These are phyloP conservation scores for Distichodus sexfasciatus DNA, from an alignment of 2,797 vertebrate species.

Conservation along the genomic window DNA sequence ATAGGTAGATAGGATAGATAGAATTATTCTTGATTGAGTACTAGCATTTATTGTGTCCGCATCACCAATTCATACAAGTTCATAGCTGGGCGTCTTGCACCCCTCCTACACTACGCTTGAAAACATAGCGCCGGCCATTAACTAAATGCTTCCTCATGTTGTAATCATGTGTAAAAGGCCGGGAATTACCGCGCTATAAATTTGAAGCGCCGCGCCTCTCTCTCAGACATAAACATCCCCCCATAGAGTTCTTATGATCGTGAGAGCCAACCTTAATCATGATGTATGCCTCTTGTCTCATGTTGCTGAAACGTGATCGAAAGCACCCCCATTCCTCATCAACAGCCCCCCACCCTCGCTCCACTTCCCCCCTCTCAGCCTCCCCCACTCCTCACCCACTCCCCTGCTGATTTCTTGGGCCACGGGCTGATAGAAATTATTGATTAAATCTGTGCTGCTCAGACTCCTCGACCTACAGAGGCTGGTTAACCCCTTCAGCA, in stretches of 20 bases:
- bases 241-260: constrained; percentile 78
- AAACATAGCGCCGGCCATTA: constrained; percentile 62
- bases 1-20: too few species aligned
- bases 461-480: constrained; percentile 81
- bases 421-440: constrained; percentile 91
- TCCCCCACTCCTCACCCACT: constrained; percentile 56
- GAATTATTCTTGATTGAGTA: too few species aligned
- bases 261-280: constrained; percentile 80
- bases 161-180: constrained; percentile 81
- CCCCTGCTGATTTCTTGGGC: constrained; percentile 82
- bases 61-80: constrained; percentile 9
- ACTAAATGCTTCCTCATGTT: constrained; percentile 79
- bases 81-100: background rate
- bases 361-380: constrained; percentile 45
- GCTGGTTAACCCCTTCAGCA: constrained; percentile 81
- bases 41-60: background rate
- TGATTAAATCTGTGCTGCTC: constrained; percentile 87
- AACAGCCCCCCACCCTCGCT: constrained; percentile 58
- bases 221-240: constrained; percentile 76
- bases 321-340: constrained; percentile 69
- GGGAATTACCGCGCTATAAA: constrained; percentile 78
- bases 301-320: constrained; percentile 81
- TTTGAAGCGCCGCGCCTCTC: constrained; percentile 58
- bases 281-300: constrained; percentile 79
- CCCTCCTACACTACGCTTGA: constrained; percentile 3